Evolutionary conservation across 2,888 invertebrate species (phyloP).

Genomic region (Lucinisca nassula): DNA sequence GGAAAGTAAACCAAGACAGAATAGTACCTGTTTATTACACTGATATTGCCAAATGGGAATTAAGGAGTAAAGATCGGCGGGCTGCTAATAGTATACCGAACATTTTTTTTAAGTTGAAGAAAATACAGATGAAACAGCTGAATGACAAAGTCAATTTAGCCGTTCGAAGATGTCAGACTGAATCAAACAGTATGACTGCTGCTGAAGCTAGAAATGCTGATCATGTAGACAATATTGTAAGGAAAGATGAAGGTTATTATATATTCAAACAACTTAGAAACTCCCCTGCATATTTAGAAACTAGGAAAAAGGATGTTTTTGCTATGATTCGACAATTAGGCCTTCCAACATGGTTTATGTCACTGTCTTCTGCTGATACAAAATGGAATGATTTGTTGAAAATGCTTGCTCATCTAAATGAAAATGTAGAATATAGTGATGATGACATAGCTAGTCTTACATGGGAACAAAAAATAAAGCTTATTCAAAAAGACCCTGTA

Average conservation of each 20-base stretch:
- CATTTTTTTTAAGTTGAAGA: slow-evolving; percentile 52
- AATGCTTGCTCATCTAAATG: slow-evolving; percentile 42
- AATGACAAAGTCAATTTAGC: slow-evolving; percentile 62
- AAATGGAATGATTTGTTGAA: slow-evolving; percentile 56
- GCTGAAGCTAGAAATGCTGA: slow-evolving; percentile 24
- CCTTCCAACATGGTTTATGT: slow-evolving; percentile 69
- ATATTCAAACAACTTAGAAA: slow-evolving; percentile 70
- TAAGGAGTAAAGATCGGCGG: slow-evolving; percentile 35
- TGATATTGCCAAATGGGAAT: slow-evolving; percentile 41
- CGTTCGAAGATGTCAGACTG: slow-evolving; percentile 49
- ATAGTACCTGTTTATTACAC: slow-evolving; percentile 18
- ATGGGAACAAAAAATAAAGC: slow-evolving; percentile 55
- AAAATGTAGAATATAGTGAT: slow-evolving; percentile 24
- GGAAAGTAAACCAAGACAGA: slow-evolving; percentile 43
- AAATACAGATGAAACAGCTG: slow-evolving; percentile 49
- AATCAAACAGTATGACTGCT: slow-evolving; percentile 43
- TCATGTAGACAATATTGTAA: slow-evolving; percentile 54
- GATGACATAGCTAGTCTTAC: slow-evolving; percentile 18
- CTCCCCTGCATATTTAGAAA: slow-evolving; percentile 45
- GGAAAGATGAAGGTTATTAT: slow-evolving; percentile 84
- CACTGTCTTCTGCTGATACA: slow-evolving; percentile 65
- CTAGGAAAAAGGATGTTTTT: slow-evolving; percentile 64
- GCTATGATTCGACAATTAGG: slow-evolving; percentile 71
- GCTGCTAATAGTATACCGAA: slow-evolving; percentile 53
- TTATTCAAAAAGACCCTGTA: slow-evolving; percentile 21